Conservation (phyloP, 2,113 vertebrate species). For the Columbina picui region DNA sequence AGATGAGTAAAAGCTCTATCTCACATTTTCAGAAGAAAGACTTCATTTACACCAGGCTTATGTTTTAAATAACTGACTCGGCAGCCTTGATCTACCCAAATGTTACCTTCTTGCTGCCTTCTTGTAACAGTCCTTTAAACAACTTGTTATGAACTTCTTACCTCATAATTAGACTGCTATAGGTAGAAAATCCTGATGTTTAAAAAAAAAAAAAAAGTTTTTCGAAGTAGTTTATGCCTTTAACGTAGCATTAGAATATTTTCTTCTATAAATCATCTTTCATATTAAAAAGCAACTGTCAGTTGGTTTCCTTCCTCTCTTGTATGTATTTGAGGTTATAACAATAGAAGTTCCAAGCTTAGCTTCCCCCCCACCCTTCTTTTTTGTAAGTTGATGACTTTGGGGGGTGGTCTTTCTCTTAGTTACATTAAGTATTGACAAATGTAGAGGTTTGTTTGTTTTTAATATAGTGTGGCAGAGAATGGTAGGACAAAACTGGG, state of each 20-base stretch:
- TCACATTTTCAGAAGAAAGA: background rate
- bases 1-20: background rate
- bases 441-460: rapidly evolving
- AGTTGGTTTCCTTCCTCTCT: conserved; percentile 15
- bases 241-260: background rate
- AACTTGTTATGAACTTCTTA: background rate
- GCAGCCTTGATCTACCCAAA: background rate
- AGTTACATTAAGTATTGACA: background rate
- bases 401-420: background rate
- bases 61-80: background rate
- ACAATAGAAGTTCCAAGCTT: background rate
- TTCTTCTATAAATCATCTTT: background rate
- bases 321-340: background rate
- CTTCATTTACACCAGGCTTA: background rate
- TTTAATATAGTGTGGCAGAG: background rate
- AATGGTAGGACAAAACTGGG: background rate
- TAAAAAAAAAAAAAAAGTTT: background rate
- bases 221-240: background rate
- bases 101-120: background rate
- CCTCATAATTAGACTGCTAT: background rate
- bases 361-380: background rate
- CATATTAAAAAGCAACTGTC: background rate
- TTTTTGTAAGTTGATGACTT: background rate
- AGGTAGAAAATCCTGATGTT: background rate
- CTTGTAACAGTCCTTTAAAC: background rate